phyloP scores from a whole-genome alignment of 2,888 invertebrate species.

The Lithophane semibrunnea region DNA sequence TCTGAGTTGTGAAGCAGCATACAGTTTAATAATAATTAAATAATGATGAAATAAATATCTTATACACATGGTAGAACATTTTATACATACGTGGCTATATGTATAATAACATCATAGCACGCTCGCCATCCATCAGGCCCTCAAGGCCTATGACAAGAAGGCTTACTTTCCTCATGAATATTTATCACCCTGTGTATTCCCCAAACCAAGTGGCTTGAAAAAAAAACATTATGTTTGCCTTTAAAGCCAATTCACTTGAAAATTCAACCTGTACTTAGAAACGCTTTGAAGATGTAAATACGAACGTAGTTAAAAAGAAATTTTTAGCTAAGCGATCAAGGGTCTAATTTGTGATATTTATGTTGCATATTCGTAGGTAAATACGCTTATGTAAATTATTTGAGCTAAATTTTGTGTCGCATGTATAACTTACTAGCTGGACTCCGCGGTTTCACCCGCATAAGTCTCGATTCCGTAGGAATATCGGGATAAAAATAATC shows the following conservation, averaged over 20 bases:
- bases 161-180: slow-evolving; percentile 87
- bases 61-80: neutral
- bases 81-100: slow-evolving; percentile 10
- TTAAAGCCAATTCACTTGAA: slow-evolving; percentile 71
- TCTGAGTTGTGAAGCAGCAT: neutral
- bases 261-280: slow-evolving; percentile 64
- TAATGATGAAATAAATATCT: slow-evolving; percentile 7
- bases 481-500: too few relatives aligned
- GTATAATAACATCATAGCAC: slow-evolving; percentile 76
- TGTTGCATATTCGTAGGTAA: slow-evolving; percentile 29
- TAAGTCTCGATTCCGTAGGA: too few relatives aligned
- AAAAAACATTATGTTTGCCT: slow-evolving; percentile 75
- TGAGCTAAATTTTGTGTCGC: slow-evolving; percentile 8
- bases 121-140: slow-evolving; percentile 86
- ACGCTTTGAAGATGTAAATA: slow-evolving; percentile 66
- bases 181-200: slow-evolving; percentile 84
- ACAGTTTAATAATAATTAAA: slow-evolving; percentile 13
- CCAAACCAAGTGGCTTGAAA: slow-evolving; percentile 75
- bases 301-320: slow-evolving; percentile 49
- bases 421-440: neutral
- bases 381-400: slow-evolving; percentile 18
- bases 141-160: slow-evolving; percentile 87
- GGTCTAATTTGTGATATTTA: slow-evolving; percentile 54
- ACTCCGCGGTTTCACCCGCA: too few relatives aligned
- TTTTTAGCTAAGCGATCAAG: slow-evolving; percentile 60